These are phyloP conservation scores for Sebastes iracundus DNA, from an alignment of 2,797 vertebrate species.

Conservation along the genomic window DNA sequence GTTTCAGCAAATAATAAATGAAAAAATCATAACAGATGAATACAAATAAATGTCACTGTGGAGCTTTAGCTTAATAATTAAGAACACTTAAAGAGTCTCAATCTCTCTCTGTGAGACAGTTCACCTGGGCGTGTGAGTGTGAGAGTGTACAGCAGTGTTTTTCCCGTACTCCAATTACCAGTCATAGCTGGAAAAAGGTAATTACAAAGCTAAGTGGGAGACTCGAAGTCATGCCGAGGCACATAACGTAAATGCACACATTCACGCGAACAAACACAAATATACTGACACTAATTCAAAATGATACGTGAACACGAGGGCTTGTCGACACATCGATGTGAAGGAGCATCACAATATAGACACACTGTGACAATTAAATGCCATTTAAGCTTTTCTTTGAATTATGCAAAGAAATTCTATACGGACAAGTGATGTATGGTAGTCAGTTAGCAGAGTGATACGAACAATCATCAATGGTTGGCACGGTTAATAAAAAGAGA, in stretches of 20 bases:
- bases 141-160: constrained; percentile 25
- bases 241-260: constrained; percentile 29
- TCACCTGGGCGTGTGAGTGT: constrained; percentile 13
- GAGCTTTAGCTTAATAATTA: constrained; percentile 56
- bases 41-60: constrained; percentile 38
- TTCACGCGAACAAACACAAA: constrained; percentile 22
- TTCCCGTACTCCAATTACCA: constrained; percentile 65
- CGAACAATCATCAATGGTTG: neutral
- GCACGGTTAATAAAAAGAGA: constrained; percentile 11
- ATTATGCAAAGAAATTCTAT: constrained; percentile 13
- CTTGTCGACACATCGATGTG: constrained; percentile 33
- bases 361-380: constrained; percentile 27
- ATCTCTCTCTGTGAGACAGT: constrained; percentile 20
- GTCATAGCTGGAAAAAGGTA: constrained; percentile 66
- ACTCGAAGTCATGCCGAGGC: constrained; percentile 64
- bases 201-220: constrained; percentile 72
- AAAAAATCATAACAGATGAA: constrained; percentile 34
- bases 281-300: constrained; percentile 27
- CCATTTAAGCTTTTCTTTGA: constrained; percentile 21
- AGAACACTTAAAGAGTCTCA: constrained; percentile 27
- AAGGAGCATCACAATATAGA: constrained; percentile 11
- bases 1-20: constrained; percentile 23
- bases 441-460: constrained; percentile 12
- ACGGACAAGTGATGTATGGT: neutral
- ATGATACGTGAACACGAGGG: constrained; percentile 8